phyloP scores from a whole-genome alignment of 1,140 invertebrate species.

The Platyura marginata region DNA sequence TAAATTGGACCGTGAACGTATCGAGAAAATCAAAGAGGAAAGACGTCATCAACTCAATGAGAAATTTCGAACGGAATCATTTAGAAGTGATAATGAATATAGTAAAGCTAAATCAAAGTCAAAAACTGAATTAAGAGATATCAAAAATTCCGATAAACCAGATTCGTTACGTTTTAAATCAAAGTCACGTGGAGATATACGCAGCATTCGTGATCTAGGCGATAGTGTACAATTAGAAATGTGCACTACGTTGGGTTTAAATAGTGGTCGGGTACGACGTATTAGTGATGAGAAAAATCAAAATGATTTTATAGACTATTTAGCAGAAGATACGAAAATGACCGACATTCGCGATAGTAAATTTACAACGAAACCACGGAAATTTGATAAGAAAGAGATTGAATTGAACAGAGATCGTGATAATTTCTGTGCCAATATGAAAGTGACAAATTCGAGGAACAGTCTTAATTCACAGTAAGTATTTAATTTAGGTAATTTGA shows the following conservation, averaged over 20 bases:
- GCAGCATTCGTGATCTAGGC: conserved; percentile 4
- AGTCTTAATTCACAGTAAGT: background rate
- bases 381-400: conserved; percentile 3
- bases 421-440: background rate
- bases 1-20: conserved; percentile 49
- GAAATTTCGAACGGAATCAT: conserved; percentile 70
- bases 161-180: conserved; percentile 22
- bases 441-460: background rate
- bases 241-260: conserved; percentile 4
- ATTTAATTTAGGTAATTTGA: conserved; percentile 5
- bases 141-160: conserved; percentile 3
- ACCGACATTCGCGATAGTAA: background rate
- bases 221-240: conserved; percentile 11
- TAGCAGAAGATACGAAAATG: background rate
- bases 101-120: conserved; percentile 15
- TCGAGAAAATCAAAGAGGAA: conserved; percentile 84
- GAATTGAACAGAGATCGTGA: conserved; percentile 1
- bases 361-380: background rate
- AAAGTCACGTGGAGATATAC: conserved; percentile 22
- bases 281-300: conserved; percentile 25
- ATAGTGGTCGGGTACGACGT: conserved; percentile 11
- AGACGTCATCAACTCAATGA: conserved; percentile 67
- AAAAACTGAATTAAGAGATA: conserved; percentile 17
- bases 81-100: conserved; percentile 34
- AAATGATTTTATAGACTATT: conserved; percentile 11